Conservation (phyloP, 2,888 invertebrate genomes). For the Clusia tigrina region DNA sequence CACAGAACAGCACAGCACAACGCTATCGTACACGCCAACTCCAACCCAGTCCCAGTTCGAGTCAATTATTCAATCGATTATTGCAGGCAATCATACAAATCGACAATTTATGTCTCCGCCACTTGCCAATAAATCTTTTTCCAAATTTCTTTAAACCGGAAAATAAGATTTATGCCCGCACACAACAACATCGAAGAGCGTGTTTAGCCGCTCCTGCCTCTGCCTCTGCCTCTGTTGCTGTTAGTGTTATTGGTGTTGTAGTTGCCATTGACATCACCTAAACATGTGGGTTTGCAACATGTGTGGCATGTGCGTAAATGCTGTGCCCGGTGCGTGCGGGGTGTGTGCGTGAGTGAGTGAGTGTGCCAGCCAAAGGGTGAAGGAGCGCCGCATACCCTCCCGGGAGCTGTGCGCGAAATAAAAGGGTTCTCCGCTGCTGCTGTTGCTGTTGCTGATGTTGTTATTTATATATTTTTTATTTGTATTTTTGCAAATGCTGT, state of each 20-base stretch:
- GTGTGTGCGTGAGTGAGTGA: too few relatives aligned
- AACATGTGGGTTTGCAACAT: conserved; percentile 41
- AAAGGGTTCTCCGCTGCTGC: too few relatives aligned
- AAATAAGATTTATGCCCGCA: conserved; percentile 1
- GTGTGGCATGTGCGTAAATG: conserved; percentile 5
- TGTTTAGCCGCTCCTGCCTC: not conserved
- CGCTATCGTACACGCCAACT: not conserved
- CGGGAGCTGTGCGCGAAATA: not conserved
- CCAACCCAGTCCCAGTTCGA: not conserved
- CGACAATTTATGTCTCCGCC: conserved; percentile 57
- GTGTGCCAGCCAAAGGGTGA: too few relatives aligned
- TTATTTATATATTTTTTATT: not conserved
- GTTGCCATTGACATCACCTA: conserved; percentile 37
- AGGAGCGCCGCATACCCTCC: not conserved
- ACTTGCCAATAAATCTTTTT: conserved; percentile 59
- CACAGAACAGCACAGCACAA: not conserved
- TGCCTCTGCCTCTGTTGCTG: not conserved
- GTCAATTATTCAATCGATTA: conserved; percentile 52
- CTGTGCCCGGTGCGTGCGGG: too few relatives aligned
- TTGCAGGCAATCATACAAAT: conserved; percentile 63
- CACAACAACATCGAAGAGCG: too few relatives aligned
- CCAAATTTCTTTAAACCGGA: conserved; percentile 19
- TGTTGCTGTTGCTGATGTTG: not conserved
- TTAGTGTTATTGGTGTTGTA: not conserved
- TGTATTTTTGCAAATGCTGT: not conserved